Evolutionary conservation across 1,140 invertebrate genomes (phyloP).

Genomic region (Drosophila ironensis): DNA sequence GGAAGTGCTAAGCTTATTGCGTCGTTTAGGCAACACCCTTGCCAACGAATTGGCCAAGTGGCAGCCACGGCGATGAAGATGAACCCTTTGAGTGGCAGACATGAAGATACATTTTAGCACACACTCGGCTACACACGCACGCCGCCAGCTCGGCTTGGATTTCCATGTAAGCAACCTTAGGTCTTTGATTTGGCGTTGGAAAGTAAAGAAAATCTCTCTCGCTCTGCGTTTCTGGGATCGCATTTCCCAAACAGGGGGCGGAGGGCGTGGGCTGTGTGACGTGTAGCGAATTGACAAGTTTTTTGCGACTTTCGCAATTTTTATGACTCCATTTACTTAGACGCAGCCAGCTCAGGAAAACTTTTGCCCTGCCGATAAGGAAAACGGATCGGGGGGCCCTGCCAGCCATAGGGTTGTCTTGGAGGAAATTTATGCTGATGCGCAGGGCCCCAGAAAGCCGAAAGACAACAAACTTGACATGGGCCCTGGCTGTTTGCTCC

Average conservation of each 20-base stretch:
- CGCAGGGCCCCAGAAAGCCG: conserved; percentile 23
- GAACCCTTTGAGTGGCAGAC: conserved; percentile 67
- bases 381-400: conserved; percentile 1
- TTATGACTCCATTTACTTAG: conserved; percentile 72
- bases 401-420: too few species aligned
- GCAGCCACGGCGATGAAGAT: conserved; percentile 22
- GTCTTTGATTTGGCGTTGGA: conserved; percentile 61
- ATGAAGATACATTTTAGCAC: conserved; percentile 26
- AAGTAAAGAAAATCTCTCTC: conserved; percentile 24
- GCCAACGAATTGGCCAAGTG: conserved; percentile 63
- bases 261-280: conserved; percentile 43
- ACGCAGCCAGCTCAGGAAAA: conserved; percentile 42
- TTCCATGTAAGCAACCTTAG: conserved; percentile 69
- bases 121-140: conserved; percentile 2
- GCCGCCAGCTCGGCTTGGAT: conserved; percentile 35
- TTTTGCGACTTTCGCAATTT: conserved; percentile 56
- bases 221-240: conserved; percentile 39
- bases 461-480: conserved; percentile 64
- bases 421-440: conserved; percentile 71
- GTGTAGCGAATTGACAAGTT: conserved; percentile 73
- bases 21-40: conserved; percentile 71
- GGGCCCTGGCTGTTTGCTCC: conserved; percentile 16
- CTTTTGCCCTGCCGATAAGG: conserved; percentile 60
- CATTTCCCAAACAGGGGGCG: conserved; percentile 47
- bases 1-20: conserved; percentile 77